Evolutionary conservation across 2,888 invertebrate genomes (phyloP), one percentile per base, ranked within the genome.

Genomic region (Acrobasis repandana): DNA sequence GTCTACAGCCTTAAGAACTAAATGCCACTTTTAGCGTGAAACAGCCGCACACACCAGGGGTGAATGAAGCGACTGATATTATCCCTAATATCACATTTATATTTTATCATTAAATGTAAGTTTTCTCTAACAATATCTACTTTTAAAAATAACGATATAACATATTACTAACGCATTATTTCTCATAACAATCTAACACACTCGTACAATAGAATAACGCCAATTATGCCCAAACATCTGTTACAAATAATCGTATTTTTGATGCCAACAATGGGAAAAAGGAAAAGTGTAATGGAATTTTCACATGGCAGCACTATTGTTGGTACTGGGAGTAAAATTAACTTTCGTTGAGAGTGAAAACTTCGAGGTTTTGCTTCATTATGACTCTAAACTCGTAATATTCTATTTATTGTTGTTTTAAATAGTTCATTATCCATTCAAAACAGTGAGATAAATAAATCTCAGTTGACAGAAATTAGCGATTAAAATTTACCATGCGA

Each of bases 221-320:
- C 48, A 47, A 57, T 48, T 48, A 38, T 16, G 14, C 34, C 16
- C 47, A 48, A 48, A 15, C 34, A 33, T 48, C 4, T 50, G 18
- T 50, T 18, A 14, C 34, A 43, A 46, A 46, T 57, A 57, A 48
- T 48, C 48, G 33, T 16, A 48, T 16, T 36, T 47, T 48, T 48
- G 57, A 34, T 15, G 2, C 4, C 9, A 48, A 57, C 57, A 57
- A 57, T 57, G 57, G 46, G 10, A 56, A 52, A 56, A 56, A 34
- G 38, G 60, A 63, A 64, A 58, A 34, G 15, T 50, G 52, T 48
- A 48, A 36, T 36, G 60, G 34, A 52, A 59, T 63, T 65, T 65
- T 68, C 67, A 61, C 67, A 69, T 61, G 54, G 28, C 16, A 58
- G 54, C 34, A 11, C 65, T 61, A 71, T 70, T 71, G 69, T 71